Conservation (phyloP, 2,888 invertebrate species). For the Aethes cnicana region DNA sequence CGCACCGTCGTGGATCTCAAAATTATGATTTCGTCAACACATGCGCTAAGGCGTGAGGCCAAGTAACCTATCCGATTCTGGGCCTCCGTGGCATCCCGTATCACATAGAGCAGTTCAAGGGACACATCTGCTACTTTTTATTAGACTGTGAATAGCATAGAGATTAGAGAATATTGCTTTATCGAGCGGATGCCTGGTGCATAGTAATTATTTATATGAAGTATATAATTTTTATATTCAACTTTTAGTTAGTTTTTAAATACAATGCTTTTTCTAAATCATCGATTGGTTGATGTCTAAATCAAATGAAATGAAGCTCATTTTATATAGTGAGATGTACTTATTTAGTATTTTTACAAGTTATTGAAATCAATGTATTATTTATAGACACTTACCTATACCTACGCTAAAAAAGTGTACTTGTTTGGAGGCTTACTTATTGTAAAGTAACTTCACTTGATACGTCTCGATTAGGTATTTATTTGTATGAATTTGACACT, state of each 20-base stretch:
- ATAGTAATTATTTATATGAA: constrained; percentile 67
- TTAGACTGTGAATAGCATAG: constrained; percentile 63
- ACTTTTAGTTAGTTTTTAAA: constrained; percentile 52
- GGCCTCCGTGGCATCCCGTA: constrained; percentile 56
- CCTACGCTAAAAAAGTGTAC: constrained; percentile 7
- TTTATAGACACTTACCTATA: constrained; percentile 13
- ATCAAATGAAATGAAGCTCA: constrained; percentile 53
- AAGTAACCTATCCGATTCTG: constrained; percentile 33
- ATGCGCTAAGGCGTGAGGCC: constrained; percentile 24
- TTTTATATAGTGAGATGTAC: constrained; percentile 63
- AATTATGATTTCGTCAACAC: constrained; percentile 45
- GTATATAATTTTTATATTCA: constrained; percentile 66
- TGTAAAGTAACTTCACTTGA: constrained; percentile 22
- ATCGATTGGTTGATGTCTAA: constrained; percentile 37
- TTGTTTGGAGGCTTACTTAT: constrained; percentile 12
- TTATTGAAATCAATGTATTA: constrained; percentile 25
- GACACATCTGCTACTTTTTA: constrained; percentile 58
- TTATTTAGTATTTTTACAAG: constrained; percentile 47
- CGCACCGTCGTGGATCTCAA: constrained; percentile 65
- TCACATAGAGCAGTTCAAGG: constrained; percentile 58
- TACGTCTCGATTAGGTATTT: constrained; percentile 33
- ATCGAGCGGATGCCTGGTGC: constrained; percentile 62
- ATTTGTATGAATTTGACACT: constrained; percentile 43
- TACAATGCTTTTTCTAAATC: constrained; percentile 30
- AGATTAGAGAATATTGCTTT: constrained; percentile 49